Percentiles rank a stretch among this genome's conserved stretches.
Evolutionary conservation across 2,113 vertebrate species (phyloP).

Genomic region (Dinomys branickii): DNA sequence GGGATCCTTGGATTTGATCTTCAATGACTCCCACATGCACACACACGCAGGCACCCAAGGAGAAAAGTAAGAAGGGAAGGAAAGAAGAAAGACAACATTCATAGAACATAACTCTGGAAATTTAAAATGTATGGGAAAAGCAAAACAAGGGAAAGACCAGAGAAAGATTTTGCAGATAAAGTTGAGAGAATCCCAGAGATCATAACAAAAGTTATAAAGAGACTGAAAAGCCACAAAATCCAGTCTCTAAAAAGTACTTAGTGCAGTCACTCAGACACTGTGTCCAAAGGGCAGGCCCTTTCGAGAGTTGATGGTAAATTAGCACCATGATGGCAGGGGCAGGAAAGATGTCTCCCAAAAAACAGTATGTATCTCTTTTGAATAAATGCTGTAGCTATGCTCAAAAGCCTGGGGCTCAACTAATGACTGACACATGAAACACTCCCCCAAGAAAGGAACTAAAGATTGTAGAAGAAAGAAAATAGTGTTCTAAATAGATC

Average conservation of each 20-base stretch:
- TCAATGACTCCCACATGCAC: neutral
- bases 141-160: constrained; percentile 20
- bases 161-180: neutral
- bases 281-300: neutral
- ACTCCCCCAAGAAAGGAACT: neutral
- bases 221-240: neutral
- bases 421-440: neutral
- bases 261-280: neutral
- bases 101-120: constrained; percentile 12
- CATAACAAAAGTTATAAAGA: neutral
- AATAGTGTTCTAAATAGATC: neutral
- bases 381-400: neutral
- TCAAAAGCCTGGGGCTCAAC: neutral
- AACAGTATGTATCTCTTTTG: neutral
- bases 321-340: neutral
- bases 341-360: neutral
- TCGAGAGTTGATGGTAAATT: neutral
- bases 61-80: neutral
- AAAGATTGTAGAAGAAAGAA: neutral
- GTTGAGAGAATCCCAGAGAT: neutral
- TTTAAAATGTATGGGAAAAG: neutral
- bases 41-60: neutral
- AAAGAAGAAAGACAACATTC: neutral
- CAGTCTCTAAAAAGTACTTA: neutral
- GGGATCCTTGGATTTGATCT: neutral